A percentile compares a stretch with the other conserved stretches of the same genome.
These are phyloP conservation scores for Leptobrachium ailaonicum DNA, from an alignment of 2,113 vertebrate genomes.

Conservation along the genomic window DNA sequence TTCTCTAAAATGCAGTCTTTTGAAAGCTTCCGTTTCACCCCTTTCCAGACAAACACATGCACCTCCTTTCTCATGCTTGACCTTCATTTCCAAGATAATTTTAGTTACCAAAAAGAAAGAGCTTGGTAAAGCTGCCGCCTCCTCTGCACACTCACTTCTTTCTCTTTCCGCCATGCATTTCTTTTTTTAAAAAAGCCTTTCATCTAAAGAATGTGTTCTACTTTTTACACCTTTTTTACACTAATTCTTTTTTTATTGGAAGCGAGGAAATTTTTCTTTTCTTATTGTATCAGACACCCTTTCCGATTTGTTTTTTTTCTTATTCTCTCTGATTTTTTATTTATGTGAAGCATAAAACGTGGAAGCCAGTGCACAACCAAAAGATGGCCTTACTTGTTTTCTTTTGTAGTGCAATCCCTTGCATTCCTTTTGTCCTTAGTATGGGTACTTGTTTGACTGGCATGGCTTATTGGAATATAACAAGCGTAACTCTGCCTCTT, in stretches of 20 bases:
- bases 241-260: slow-evolving; percentile 53
- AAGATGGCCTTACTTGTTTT: slow-evolving; percentile 99
- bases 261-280: slow-evolving; percentile 41
- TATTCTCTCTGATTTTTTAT: slow-evolving; percentile 75
- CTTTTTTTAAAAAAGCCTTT: slow-evolving; percentile 38
- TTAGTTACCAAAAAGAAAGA: slow-evolving; percentile 18
- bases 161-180: slow-evolving; percentile 32
- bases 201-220: slow-evolving; percentile 48
- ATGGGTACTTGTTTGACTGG: slow-evolving; percentile 97
- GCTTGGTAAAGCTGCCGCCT: slow-evolving; percentile 13
- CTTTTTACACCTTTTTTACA: slow-evolving; percentile 37
- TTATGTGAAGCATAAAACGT: slow-evolving; percentile 89
- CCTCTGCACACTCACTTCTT: slow-evolving; percentile 28
- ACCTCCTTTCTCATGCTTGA: slow-evolving; percentile 19
- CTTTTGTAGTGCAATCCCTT: slow-evolving; percentile 98
- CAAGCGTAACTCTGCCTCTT: slow-evolving; percentile 94
- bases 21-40: slow-evolving; percentile 2
- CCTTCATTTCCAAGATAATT: slow-evolving; percentile 50
- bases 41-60: slow-evolving; percentile 31
- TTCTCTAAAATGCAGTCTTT: slow-evolving; percentile 26
- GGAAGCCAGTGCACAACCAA: slow-evolving; percentile 93
- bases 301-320: slow-evolving; percentile 85
- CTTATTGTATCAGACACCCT: slow-evolving; percentile 47
- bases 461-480: slow-evolving; percentile 99
- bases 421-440: slow-evolving; percentile 86